phyloP scores from a whole-genome alignment of 2,113 vertebrate species.

The Lipophrys pholis region DNA sequence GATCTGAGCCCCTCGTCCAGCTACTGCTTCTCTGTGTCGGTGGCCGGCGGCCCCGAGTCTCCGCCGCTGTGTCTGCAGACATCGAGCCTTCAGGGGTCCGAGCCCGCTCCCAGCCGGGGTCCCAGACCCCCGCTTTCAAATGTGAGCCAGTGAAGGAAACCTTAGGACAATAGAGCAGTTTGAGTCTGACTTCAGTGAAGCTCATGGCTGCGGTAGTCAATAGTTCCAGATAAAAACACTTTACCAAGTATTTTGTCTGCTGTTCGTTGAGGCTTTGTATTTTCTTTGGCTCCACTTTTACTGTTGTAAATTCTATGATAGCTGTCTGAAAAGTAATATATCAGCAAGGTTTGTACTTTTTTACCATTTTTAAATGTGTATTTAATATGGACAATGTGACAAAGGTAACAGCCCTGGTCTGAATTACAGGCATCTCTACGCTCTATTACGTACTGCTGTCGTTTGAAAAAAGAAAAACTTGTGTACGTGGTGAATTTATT shows the following conservation, averaged over 20 bases:
- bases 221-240: no score
- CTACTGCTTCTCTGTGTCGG: conserved; percentile 67
- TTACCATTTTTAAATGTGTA: conserved; percentile 42
- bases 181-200: no score
- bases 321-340: conserved; percentile 30
- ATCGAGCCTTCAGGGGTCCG: neutral
- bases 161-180: no score
- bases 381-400: conserved; percentile 36
- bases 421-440: no score
- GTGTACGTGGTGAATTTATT: no score
- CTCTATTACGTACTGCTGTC: no score
- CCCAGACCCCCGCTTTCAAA: neutral
- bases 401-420: no score
- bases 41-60: conserved; percentile 45
- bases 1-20: conserved; percentile 41
- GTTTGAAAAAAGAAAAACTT: no score
- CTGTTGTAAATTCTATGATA: conserved; percentile 31
- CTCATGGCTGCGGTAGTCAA: no score
- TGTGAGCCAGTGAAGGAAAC: no score
- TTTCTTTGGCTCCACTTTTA: neutral
- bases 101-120: no score
- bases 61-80: conserved; percentile 60
- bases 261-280: conserved; percentile 30
- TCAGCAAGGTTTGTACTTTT: conserved; percentile 8
- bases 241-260: no score